These are phyloP conservation scores for Elephas maximus DNA, from an alignment of 2,113 vertebrate species.

Conservation along the genomic window DNA sequence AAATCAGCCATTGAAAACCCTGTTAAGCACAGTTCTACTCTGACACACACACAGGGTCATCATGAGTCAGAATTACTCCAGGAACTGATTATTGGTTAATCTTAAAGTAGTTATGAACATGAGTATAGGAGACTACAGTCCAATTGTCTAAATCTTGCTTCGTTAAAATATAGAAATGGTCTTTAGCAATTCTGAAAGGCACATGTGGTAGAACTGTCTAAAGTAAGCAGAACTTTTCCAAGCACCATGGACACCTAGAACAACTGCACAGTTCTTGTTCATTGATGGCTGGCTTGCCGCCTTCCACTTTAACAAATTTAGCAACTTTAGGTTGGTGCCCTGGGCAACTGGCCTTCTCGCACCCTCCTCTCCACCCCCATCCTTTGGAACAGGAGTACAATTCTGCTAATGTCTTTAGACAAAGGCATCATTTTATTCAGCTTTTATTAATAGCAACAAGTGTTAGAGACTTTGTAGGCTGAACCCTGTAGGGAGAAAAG, in stretches of 20 bases:
- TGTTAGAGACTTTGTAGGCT: constrained; percentile 74
- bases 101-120: background rate
- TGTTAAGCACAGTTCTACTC: background rate
- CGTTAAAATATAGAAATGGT: constrained; percentile 9
- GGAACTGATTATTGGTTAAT: background rate
- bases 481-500: constrained; percentile 60
- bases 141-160: constrained; percentile 16
- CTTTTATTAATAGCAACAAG: constrained; percentile 82
- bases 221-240: constrained; percentile 45
- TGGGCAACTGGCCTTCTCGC: constrained; percentile 34
- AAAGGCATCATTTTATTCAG: constrained; percentile 82
- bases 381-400: constrained; percentile 72
- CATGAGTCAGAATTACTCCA: background rate
- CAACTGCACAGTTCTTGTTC: background rate
- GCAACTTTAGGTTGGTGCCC: constrained; percentile 46
- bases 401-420: constrained; percentile 78
- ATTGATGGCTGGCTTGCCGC: constrained; percentile 52
- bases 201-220: constrained; percentile 5
- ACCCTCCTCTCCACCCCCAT: constrained; percentile 10
- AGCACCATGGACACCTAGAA: background rate
- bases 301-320: constrained; percentile 67
- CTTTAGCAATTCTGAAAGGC: constrained; percentile 34
- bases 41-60: background rate
- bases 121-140: background rate
- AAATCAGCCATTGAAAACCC: background rate